A percentile compares a stretch with the other conserved stretches of the same genome.
phyloP scores from a whole-genome alignment of 1,140 invertebrate genomes.

The Cryptotermes secundus region DNA sequence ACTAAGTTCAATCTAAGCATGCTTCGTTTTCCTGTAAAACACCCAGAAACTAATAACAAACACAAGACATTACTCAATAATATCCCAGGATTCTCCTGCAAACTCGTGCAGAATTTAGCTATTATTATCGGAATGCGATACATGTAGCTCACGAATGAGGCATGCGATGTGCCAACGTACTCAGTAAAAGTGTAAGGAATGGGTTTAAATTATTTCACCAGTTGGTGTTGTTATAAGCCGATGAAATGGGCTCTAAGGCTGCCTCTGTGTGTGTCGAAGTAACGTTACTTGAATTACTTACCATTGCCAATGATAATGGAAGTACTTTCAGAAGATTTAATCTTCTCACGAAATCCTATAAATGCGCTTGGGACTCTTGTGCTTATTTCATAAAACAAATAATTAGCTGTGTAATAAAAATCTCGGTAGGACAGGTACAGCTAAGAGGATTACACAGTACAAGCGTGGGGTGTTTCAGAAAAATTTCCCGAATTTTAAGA shows the following conservation, averaged over 20 bases:
- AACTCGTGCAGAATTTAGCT: too few relatives aligned
- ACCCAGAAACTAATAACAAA: too few relatives aligned
- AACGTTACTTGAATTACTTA: not conserved
- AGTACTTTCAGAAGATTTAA: not conserved
- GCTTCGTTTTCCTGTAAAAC: too few relatives aligned
- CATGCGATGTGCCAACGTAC: too few relatives aligned
- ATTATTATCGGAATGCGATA: too few relatives aligned
- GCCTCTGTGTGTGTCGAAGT: not conserved
- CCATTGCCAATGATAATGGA: slow-evolving; percentile 7
- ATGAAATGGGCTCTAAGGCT: not conserved
- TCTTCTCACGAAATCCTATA: not conserved
- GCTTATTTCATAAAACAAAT: not conserved
- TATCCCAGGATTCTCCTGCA: too few relatives aligned
- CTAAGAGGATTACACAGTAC: not conserved
- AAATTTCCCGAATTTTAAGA: not conserved
- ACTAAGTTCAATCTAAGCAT: too few relatives aligned
- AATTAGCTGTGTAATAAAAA: slow-evolving; percentile 19
- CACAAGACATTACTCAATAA: too few relatives aligned
- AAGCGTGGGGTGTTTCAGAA: not conserved
- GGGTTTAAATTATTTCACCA: not conserved
- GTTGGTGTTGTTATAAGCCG: not conserved
- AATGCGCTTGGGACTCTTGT: not conserved
- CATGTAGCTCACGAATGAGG: too few relatives aligned
- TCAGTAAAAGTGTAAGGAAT: not conserved
- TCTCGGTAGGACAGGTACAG: not conserved